phyloP scores from a whole-genome alignment of 2,888 invertebrate genomes.

The Drosophila lutescens region DNA sequence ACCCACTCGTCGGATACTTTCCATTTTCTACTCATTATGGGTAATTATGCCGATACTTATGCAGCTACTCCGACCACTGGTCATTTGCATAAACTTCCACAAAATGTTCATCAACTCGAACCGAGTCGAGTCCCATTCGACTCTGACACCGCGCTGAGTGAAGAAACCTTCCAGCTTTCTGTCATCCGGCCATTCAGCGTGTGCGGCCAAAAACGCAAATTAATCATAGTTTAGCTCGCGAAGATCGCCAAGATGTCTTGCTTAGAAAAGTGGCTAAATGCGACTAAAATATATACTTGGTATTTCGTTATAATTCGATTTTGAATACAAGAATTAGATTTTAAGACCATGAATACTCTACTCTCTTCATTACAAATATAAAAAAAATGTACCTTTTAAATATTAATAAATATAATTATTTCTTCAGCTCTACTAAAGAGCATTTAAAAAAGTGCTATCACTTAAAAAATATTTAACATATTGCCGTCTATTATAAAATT shows the following conservation, averaged over 20 bases:
- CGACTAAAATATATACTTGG: background rate
- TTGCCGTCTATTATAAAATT: background rate
- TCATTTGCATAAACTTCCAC: slow-evolving; percentile 45
- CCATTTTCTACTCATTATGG: slow-evolving; percentile 53
- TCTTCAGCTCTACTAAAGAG: too few relatives aligned
- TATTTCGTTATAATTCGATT: too few relatives aligned
- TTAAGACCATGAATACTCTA: too few relatives aligned
- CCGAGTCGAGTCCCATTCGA: slow-evolving; percentile 17
- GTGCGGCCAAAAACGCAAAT: slow-evolving; percentile 35
- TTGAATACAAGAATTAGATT: background rate
- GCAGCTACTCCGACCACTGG: slow-evolving; percentile 10
- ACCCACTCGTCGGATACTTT: slow-evolving; percentile 40
- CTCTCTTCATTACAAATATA: too few relatives aligned
- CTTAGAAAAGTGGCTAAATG: background rate
- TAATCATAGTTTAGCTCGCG: slow-evolving; percentile 18
- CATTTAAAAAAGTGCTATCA: background rate
- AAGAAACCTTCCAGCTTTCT: slow-evolving; percentile 22
- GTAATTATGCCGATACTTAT: slow-evolving; percentile 56
- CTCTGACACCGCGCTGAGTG: slow-evolving; percentile 38
- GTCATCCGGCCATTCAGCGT: slow-evolving; percentile 24
- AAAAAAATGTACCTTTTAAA: too few relatives aligned
- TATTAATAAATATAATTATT: too few relatives aligned
- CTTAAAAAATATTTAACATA: background rate
- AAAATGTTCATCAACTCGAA: slow-evolving; percentile 31
- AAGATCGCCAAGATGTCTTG: background rate